phyloP scores from a whole-genome alignment of 2,113 vertebrate species.

The Orthonyx spaldingii region DNA sequence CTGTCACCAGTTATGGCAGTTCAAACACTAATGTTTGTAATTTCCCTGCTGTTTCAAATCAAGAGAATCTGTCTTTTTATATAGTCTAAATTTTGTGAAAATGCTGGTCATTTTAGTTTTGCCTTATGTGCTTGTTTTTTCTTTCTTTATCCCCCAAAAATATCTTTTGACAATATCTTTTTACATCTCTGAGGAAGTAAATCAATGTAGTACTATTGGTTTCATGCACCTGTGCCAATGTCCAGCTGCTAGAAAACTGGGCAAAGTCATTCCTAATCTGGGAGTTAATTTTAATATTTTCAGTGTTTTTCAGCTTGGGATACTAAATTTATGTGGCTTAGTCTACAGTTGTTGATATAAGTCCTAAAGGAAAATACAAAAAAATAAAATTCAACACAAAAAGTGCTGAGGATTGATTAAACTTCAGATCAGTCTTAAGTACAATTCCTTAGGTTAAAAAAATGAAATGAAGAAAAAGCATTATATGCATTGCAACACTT shows the following conservation, averaged over 20 bases:
- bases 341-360: not conserved
- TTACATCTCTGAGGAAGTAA: not conserved
- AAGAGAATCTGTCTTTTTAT: not conserved
- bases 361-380: not conserved
- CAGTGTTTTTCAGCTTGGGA: not conserved
- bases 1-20: not conserved
- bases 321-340: slow-evolving; percentile 20
- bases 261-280: not conserved
- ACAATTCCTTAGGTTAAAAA: slow-evolving; percentile 55
- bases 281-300: not conserved
- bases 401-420: not conserved
- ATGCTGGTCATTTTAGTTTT: not conserved
- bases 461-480: slow-evolving; percentile 37
- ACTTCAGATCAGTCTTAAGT: not conserved
- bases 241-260: not conserved
- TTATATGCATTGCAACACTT: slow-evolving; percentile 39
- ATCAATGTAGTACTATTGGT: not conserved
- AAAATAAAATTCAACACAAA: not conserved
- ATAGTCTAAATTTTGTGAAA: not conserved
- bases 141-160: not conserved
- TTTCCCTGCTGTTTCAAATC: not conserved
- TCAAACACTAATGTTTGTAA: not conserved
- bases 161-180: not conserved
- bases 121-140: not conserved
- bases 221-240: not conserved